Evolutionary conservation across 2,113 vertebrate species (phyloP).

Genomic region (Marmota flaviventris): DNA sequence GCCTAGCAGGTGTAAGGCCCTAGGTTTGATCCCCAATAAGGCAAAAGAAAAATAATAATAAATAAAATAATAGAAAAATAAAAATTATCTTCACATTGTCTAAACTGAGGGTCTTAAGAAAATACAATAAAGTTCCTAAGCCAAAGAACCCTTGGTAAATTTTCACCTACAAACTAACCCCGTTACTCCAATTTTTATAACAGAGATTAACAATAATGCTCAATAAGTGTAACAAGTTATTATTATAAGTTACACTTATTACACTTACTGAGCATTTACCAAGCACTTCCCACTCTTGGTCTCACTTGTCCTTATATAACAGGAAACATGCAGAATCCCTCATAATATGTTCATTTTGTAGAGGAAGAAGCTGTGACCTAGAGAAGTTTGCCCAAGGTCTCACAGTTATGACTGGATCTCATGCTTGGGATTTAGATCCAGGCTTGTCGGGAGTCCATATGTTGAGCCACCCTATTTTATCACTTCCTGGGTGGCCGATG

Average conservation of each 20-base stretch:
- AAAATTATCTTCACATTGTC: no score
- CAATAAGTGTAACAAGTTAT: no score
- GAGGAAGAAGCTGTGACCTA: background rate
- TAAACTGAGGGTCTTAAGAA: no score
- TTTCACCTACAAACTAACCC: background rate
- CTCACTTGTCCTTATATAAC: background rate
- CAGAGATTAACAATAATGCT: no score
- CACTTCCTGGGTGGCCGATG: background rate
- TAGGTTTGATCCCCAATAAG: no score
- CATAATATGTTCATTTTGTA: background rate
- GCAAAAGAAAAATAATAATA: no score
- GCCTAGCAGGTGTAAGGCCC: no score
- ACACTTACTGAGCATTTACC: background rate
- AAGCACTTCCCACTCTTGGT: no score
- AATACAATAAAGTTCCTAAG: background rate
- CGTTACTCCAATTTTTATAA: background rate
- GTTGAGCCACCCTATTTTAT: no score
- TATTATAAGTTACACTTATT: background rate
- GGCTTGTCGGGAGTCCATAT: background rate
- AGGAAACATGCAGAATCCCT: background rate
- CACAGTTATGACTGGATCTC: background rate
- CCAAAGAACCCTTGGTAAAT: background rate
- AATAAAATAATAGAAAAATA: no score
- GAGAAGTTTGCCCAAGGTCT: background rate
- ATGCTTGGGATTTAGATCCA: background rate